Percentiles rank a stretch among this genome's conserved stretches.
Evolutionary conservation across 2,888 invertebrate genomes (phyloP).

Genomic region (Polymixis flavicincta): DNA sequence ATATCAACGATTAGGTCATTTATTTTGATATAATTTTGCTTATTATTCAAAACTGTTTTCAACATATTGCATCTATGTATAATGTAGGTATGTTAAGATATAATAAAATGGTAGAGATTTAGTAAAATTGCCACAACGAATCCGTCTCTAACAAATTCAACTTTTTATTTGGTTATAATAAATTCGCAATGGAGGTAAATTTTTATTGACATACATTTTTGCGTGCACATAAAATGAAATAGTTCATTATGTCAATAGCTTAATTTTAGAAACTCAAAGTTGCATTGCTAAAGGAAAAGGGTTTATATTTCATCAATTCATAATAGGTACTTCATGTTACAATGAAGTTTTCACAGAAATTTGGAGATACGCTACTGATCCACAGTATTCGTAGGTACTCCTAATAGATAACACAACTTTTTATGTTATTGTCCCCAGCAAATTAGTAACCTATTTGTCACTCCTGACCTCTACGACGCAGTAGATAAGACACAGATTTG

Average conservation of each 20-base stretch:
- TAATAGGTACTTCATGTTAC: not conserved
- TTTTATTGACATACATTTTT: not conserved
- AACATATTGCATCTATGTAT: not conserved
- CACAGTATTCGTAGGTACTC: not conserved
- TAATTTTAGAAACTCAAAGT: not conserved
- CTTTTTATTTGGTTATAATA: not conserved
- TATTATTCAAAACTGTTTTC: conserved; percentile 8
- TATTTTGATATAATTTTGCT: conserved; percentile 25
- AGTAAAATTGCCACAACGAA: conserved; percentile 21
- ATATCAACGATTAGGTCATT: conserved; percentile 39
- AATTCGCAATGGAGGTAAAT: conserved; percentile 13
- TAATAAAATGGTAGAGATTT: not conserved
- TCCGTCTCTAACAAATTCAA: conserved; percentile 1
- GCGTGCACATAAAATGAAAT: not conserved
- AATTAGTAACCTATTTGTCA: conserved; percentile 11
- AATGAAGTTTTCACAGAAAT: not conserved
- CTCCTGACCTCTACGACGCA: conserved; percentile 13
- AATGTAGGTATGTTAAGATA: not conserved
- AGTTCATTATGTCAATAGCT: not conserved
- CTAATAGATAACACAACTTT: not conserved
- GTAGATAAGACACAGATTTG: conserved; percentile 25
- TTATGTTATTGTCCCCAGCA: conserved; percentile 12
- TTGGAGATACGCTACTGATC: not conserved
- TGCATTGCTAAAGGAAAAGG: not conserved
- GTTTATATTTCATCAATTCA: not conserved